Base-by-base conservation (phyloP, 2,797 vertebrate species). In the Vultur gryphus region DNA sequence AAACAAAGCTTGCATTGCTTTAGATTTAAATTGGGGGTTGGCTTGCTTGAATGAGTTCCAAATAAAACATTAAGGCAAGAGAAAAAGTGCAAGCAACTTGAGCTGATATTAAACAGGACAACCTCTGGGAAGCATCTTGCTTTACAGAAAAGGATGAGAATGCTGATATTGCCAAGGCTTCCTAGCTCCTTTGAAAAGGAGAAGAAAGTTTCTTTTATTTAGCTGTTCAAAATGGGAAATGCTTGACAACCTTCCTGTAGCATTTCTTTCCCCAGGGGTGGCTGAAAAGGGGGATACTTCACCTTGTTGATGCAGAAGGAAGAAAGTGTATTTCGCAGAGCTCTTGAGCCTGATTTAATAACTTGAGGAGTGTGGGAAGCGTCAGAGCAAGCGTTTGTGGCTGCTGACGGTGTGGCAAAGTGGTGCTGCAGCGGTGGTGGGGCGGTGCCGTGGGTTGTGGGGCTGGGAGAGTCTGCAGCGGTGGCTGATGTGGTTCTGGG, bases 21-120 rank as follows among this genome's bases (percentile, higher is more conserved):
- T 43, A 55, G 73, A 24, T 87, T 83, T 66, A 65, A 87, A 44
- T 25, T 31, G 41, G 10, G 83, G 71, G 25, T 59, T 64, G 69
- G 69, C 78, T 94, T 78, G 54, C 75, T 95, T 90, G 92, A 84
- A 75, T 24, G 23, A 35, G 16, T 93, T 92, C 94, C 94, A 97
- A 89, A 69, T 17, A 62, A 93, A 95, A 91, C 84, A 92, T 72
- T 84, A 87, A 89, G 64, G 67, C 80, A 92, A 75, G 84, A 83
- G 82, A 89, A 94, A 81, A 96, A 17, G 65, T 85, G 67, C 58
- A 79, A 91, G 93, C 39, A 69, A 61, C 66, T 75, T n/a, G 81
- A 93, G 88, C 71, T 93, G 93, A 97, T 96, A 58, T 65, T 87
- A 87, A 96, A 54, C 95, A 97, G 94, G 88, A 71, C 84, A 89